These are phyloP conservation scores for Periparus ater DNA, from an alignment of 2,797 vertebrate genomes.

Conservation along the genomic window DNA sequence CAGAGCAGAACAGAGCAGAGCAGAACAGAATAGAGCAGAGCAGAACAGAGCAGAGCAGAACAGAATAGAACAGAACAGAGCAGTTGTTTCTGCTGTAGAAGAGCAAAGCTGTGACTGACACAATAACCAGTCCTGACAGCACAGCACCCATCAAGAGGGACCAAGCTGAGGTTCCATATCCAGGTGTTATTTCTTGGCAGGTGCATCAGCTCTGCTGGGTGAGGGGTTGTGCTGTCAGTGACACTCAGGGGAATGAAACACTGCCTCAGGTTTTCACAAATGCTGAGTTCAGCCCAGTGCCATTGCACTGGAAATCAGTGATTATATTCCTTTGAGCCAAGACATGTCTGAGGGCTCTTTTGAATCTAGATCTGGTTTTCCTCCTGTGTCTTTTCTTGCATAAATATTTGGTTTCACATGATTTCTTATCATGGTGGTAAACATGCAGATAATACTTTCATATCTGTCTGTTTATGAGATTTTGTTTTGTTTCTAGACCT, in stretches of 20 bases:
- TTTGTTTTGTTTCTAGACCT: background rate
- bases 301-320: rapidly evolving
- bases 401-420: background rate
- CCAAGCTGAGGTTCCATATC: background rate
- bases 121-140: background rate
- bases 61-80: rapidly evolving
- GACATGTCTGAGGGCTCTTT: background rate
- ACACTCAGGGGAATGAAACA: rapidly evolving
- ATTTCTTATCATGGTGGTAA: background rate
- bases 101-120: rapidly evolving
- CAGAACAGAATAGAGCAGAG: no score
- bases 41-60: no score
- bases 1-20: no score
- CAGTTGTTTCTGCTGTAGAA: rapidly evolving
- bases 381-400: background rate
- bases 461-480: background rate
- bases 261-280: background rate
- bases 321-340: background rate
- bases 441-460: background rate
- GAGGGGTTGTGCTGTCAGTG: rapidly evolving
- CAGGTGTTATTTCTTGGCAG: background rate
- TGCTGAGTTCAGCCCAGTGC: background rate
- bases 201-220: background rate
- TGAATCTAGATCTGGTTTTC: background rate
- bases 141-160: background rate